Percentiles rank a stretch among this genome's conserved stretches.
Evolutionary conservation across 2,888 invertebrate species (phyloP).

Genomic region (Brachylomia viminalis): DNA sequence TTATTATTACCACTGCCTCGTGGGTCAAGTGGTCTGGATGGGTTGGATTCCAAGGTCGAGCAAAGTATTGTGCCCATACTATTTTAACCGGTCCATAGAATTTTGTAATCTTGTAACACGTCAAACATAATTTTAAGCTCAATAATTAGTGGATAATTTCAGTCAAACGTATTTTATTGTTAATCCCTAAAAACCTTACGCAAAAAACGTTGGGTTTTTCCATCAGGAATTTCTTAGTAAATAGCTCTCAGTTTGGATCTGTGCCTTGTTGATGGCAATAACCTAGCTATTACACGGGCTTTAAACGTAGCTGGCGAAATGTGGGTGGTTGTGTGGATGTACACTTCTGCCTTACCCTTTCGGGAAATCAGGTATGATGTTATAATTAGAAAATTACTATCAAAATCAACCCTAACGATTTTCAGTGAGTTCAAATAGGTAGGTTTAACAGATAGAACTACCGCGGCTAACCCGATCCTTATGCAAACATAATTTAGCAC

Average conservation of each 20-base stretch:
- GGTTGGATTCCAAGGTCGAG: background rate
- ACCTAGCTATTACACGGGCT: background rate
- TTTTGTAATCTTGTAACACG: no score
- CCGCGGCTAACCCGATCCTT: slow-evolving; percentile 29
- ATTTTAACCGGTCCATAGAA: no score
- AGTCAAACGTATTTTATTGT: no score
- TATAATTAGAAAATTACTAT: background rate
- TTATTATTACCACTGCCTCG: background rate
- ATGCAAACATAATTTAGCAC: slow-evolving; percentile 45
- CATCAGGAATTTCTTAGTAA: background rate
- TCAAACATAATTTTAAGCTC: no score
- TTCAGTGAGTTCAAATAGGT: slow-evolving; percentile 14
- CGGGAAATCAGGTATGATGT: background rate
- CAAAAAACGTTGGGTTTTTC: background rate
- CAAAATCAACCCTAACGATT: background rate
- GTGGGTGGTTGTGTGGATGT: no score
- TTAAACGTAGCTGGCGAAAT: background rate
- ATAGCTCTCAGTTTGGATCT: background rate
- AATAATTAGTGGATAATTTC: no score
- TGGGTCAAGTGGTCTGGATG: background rate
- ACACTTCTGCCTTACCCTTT: no score
- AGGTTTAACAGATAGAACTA: slow-evolving; percentile 31
- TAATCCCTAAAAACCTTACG: no score
- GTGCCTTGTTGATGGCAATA: no score
- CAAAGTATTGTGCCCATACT: background rate